phyloP scores from a whole-genome alignment of 2,113 vertebrate species.

The Leuciscus idus region DNA sequence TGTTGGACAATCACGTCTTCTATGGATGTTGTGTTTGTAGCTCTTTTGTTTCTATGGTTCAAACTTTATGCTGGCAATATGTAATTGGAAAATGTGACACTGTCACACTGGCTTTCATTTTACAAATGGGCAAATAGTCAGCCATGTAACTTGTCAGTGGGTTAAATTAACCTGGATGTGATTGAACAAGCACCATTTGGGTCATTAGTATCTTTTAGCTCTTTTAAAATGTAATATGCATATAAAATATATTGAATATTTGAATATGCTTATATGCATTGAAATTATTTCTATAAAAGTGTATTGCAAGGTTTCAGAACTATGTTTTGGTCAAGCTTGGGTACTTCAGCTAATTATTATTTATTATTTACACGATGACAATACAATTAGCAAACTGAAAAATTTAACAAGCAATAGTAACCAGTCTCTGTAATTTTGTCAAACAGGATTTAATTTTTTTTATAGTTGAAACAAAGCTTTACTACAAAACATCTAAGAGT shows the following conservation, averaged over 20 bases:
- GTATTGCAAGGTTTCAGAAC: neutral
- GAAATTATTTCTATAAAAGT: too few relatives aligned
- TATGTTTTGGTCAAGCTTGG: neutral
- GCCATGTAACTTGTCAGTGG: neutral
- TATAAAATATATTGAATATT: neutral
- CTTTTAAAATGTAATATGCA: neutral
- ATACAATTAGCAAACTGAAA: too few relatives aligned
- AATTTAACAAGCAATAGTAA: neutral
- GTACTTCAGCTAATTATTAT: neutral
- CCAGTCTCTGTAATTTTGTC: neutral
- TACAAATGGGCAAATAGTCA: neutral
- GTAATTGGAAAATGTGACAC: neutral
- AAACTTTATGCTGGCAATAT: neutral
- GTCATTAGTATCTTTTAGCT: neutral
- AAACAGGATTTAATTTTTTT: neutral
- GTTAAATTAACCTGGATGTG: neutral
- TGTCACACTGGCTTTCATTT: neutral
- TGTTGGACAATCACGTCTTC: neutral
- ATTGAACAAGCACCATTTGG: neutral
- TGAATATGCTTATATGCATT: neutral
- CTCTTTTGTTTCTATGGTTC: slow-evolving; percentile 4
- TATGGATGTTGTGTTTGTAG: neutral
- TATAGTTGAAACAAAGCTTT: neutral
- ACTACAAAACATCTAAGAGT: neutral
- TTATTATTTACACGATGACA: neutral